These are phyloP conservation scores for Rutpela maculata DNA, from an alignment of 2,888 invertebrate species.

Conservation along the genomic window DNA sequence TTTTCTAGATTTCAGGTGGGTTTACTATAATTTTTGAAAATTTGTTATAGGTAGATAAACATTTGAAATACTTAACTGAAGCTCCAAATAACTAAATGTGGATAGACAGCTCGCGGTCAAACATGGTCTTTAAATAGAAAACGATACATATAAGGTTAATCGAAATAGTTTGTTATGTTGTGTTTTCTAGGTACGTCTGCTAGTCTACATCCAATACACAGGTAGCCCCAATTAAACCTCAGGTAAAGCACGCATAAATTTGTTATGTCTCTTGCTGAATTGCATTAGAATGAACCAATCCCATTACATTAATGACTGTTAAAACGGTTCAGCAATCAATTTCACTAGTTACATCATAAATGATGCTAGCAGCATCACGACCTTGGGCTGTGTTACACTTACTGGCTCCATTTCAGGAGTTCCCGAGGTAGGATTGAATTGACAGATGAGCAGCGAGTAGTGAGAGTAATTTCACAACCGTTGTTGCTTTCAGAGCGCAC, in stretches of 20 bases:
- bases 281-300: slow-evolving; percentile 37
- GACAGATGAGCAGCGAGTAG: slow-evolving; percentile 43
- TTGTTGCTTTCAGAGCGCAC: slow-evolving; percentile 37
- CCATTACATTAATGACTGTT: slow-evolving; percentile 37
- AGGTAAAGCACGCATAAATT: slow-evolving; percentile 20
- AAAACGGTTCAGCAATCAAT: slow-evolving; percentile 44
- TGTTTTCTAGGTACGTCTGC: background rate
- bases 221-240: slow-evolving; percentile 17
- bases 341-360: slow-evolving; percentile 51
- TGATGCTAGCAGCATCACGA: slow-evolving; percentile 44
- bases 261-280: slow-evolving; percentile 29
- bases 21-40: too few species aligned
- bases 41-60: too few species aligned
- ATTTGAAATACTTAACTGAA: too few species aligned
- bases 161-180: background rate
- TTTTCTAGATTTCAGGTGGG: too few species aligned
- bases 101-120: too few species aligned
- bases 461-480: slow-evolving; percentile 51
- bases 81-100: too few species aligned
- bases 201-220: background rate
- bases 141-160: background rate
- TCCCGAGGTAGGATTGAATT: slow-evolving; percentile 40
- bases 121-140: too few species aligned
- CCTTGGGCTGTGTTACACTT: slow-evolving; percentile 55
- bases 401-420: slow-evolving; percentile 51